Conservation (phyloP, 2,113 vertebrate genomes). For the Cavia porcellus region DNA sequence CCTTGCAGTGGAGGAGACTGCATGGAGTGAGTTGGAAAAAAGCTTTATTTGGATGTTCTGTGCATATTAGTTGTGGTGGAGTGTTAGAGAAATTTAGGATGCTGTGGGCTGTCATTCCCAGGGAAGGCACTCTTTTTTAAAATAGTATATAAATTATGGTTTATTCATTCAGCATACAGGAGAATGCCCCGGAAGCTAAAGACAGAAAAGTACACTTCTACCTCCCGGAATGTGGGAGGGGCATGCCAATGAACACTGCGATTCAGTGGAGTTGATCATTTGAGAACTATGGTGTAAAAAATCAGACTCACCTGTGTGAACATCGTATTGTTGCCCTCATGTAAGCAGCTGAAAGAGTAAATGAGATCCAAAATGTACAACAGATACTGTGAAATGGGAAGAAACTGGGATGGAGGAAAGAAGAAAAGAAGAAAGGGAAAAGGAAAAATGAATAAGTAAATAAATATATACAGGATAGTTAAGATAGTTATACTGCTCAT, state of each 20-base stretch:
- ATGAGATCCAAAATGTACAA: no score
- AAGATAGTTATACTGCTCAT: no score
- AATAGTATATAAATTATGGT: background rate
- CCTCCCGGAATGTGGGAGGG: background rate
- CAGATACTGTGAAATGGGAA: no score
- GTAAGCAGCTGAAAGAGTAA: no score
- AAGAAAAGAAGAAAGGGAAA: no score
- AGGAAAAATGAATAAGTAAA: no score
- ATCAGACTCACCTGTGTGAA: no score
- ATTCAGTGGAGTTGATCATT: background rate
- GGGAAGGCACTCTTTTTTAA: background rate
- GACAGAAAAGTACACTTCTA: background rate
- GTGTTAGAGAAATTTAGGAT: background rate
- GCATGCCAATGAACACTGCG: background rate
- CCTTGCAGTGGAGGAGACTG: background rate
- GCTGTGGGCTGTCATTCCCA: background rate
- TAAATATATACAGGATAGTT: no score
- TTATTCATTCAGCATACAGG: background rate
- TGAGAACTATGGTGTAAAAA: background rate
- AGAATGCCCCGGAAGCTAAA: background rate
- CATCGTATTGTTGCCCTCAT: no score
- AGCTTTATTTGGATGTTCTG: background rate
- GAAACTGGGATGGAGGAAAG: no score
- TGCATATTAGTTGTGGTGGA: rapidly evolving
- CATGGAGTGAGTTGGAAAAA: rapidly evolving